Base-by-base conservation (phyloP, 1,140 invertebrate genomes). In the Scaptomyza hsui region DNA sequence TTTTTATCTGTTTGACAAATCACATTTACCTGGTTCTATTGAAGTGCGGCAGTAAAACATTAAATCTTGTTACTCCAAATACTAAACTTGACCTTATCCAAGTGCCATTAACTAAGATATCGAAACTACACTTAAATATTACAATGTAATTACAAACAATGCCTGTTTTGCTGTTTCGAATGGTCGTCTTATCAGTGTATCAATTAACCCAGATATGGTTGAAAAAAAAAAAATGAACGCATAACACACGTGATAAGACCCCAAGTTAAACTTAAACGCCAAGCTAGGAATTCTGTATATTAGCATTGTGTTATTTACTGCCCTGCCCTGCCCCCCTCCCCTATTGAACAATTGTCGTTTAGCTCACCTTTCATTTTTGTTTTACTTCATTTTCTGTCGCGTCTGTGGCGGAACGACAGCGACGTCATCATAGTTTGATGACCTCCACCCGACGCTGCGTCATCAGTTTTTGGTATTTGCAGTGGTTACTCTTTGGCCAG, bases 361-460 rank as follows among this genome's bases (percentile, higher is more conserved):
- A 10, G 59, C 60, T 63, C 18, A 45, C 19, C 21, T 62, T 60
- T 24, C 0, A 24, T 24, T 24, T 60, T 48, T 24, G 24, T 47
- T 47, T 24, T 19, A n/a, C 3, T 47, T 12, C 2, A 12, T 53
- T 26, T 51, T 69, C 16, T 62, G 56, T 62, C 37, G 55, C 63
- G 48, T 62, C 45, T 39, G 26, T 7, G 19, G n/a, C 47, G 39
- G 2, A 19, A 60, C 45, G 45, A 47, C n/a, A n/a, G 51, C 72
- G 69, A 80, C 82, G 81, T 78, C 75, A 72, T 72, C 56, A 83
- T 75, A 83, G 81, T 85, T 85, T 86, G 81, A 85, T 85, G 81
- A 85, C 81, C 81, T 85, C 81, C 52, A 61, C 41, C 26, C 61
- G 49, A 51, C 55, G 70, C 70, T 67, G 63, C 70, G 70, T 72